Evolutionary conservation across 2,113 vertebrate genomes (phyloP), one percentile per base, ranked within the genome.

Genomic region (Forbesichthys agassizii): DNA sequence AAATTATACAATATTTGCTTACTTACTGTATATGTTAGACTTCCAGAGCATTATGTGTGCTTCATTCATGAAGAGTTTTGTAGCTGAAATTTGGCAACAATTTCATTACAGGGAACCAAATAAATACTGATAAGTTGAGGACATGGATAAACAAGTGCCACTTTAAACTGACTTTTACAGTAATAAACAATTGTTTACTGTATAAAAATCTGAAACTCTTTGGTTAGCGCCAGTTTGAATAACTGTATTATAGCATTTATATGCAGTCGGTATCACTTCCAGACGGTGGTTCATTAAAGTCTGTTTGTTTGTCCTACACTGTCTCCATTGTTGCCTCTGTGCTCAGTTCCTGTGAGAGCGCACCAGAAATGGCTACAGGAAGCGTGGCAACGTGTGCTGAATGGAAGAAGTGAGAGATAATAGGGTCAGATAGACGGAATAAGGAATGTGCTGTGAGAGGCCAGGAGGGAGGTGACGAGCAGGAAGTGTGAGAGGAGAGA

Each of bases 351-450:
- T 4, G 56, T 10, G 51, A 74, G 66, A 46, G 49, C 14, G 71
- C n/a, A 57, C 57, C 33, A 61, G 58, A 33, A 33, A 74, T 9
- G 33, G 33, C 16, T 9, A 55, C 8, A 48, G 33, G 13, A 81
- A 66, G 75, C 79, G 64, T 74, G 66, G 48, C 71, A 63, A 68
- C 71, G 63, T 27, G 11, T 64, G 48, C 60, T 68, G 79, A 80
- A 76, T 79, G 9, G 48, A 67, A 69, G 75, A 7, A 51, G 48
- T 51, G 27, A 33, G n/a, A 58, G 42, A 61, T 18, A 57, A 66
- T 14, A 57, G 73, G 52, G 66, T 74, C 66, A 79, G 61, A 42
- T 54, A 53, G 14, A 13, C 59, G 52, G 46, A 12, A 62, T 61
- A 59, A 57, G n/a, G 48, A 64, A 64, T 33, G 33, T 64, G 63